A percentile compares a stretch with the other conserved stretches of the same genome.
Conservation (phyloP, 2,888 invertebrate species). For the Meandrusa payeni region DNA sequence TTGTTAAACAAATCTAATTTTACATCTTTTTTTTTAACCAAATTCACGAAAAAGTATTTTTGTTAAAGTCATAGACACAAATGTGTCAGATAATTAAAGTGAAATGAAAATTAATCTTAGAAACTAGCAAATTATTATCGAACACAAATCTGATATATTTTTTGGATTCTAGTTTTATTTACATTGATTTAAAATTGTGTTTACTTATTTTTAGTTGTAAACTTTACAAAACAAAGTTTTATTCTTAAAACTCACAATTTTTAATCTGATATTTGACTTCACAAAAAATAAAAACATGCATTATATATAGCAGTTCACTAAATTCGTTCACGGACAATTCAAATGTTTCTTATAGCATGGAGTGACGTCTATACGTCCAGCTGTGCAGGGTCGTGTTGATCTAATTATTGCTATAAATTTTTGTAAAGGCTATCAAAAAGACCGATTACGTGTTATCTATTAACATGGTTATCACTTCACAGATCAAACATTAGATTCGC, state of each 20-base stretch:
- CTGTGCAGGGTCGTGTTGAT: conserved; percentile 58
- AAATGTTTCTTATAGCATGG: conserved; percentile 45
- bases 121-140: too few relatives aligned
- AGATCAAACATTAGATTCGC: conserved; percentile 3
- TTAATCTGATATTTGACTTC: conserved; percentile 42
- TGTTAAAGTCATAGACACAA: too few relatives aligned
- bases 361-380: conserved; percentile 56
- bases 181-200: too few relatives aligned
- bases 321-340: conserved; percentile 47
- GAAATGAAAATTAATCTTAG: too few relatives aligned
- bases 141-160: too few relatives aligned
- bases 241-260: conserved; percentile 36
- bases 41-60: too few relatives aligned
- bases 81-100: too few relatives aligned
- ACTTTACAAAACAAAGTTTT: conserved; percentile 14
- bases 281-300: conserved; percentile 57
- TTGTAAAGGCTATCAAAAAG: conserved; percentile 41
- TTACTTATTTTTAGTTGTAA: too few relatives aligned
- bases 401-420: conserved; percentile 43
- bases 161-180: too few relatives aligned
- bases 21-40: too few relatives aligned
- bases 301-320: conserved; percentile 47
- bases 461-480: conserved; percentile 34
- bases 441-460: conserved; percentile 39
- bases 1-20: conserved; percentile 11